Conservation (phyloP, 2,113 vertebrate species). For the Heloderma charlesbogerti region DNA sequence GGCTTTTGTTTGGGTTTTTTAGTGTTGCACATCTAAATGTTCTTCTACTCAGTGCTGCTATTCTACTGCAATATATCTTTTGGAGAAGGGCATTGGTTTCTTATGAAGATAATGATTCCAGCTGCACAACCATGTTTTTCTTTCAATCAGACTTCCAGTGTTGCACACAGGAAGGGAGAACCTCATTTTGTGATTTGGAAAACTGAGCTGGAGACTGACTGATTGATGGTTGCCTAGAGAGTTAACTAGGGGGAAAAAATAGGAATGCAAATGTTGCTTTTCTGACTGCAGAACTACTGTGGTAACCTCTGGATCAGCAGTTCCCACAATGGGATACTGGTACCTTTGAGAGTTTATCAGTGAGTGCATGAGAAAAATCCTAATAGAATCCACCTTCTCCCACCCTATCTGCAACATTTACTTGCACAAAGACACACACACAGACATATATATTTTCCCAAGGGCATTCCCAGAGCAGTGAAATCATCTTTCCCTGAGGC, state of each 20-base stretch:
- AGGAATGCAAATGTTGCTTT: constrained; percentile 7
- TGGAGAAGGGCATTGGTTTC: neutral
- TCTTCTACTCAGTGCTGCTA: neutral
- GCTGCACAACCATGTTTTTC: neutral
- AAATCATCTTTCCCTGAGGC: constrained; percentile 35
- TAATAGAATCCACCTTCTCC: neutral
- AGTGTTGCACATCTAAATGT: constrained; percentile 23
- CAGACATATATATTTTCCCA: neutral
- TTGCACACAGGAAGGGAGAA: constrained; percentile 35
- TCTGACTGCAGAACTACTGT: constrained; percentile 16
- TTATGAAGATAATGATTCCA: neutral
- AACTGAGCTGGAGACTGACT: constrained; percentile 6
- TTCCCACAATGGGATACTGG: neutral
- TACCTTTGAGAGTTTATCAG: neutral
- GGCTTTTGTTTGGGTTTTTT: constrained; percentile 54
- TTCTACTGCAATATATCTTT: neutral
- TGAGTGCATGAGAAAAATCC: constrained; percentile 8
- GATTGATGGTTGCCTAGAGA: constrained; percentile 30
- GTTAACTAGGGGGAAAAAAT: neutral
- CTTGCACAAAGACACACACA: neutral
- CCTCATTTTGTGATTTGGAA: constrained; percentile 40
- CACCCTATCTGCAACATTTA: neutral
- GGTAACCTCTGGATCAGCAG: constrained; percentile 3
- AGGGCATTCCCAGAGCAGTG: constrained; percentile 25
- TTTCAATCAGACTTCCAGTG: constrained; percentile 13